Base-by-base conservation (phyloP, 30 jellyfish, hydroid and myxozoan species). In the Chrysaora quinquecirrha region DNA sequence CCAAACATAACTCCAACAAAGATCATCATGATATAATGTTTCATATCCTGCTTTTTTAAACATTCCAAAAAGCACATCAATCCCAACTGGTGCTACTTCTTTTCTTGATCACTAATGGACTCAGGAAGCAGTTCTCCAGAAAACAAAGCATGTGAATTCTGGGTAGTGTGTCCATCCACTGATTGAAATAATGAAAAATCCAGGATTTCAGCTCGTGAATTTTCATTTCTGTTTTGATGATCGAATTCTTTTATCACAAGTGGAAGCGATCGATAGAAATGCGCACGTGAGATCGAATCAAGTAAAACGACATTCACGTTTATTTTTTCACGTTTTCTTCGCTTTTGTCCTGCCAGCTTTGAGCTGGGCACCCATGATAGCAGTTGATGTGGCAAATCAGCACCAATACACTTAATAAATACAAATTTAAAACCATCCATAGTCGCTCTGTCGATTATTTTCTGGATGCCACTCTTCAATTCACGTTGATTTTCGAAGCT, bases 1-100 rank as follows among this genome's bases (percentile, higher is more conserved):
- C 98, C 98, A 93, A 38, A 38, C 46, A 19, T 29, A 73, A 25
- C 48, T 54, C 98, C 98, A 93, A 25, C 98, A 93, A 87, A 86
- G 48, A 67, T 93, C 98, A 56, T 87, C 97, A 50, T 86, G 97
- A 64, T 64, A 86, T 78, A 78, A 33, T 2, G 89, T 85, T 29
- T 73, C 23, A 46, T 86, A 93, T 1, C 98, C 98, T 11, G 85
- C 76, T 12, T 74, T 27, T 62, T 64, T 76, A 67, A 86, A 86
- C 43, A 34, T 30, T 29, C 35, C 73, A 48, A 34, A 70, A 21
- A 93, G 83, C 23, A 30, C 14, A 0, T 58, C 94, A 7, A 75
- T 46, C n/a, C 97, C 96, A 47, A 73, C 78, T 3, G 81, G 34
- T 0, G 70, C 64, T 21, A 54, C 34, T 68, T 87, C 97, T 28